These are phyloP conservation scores for Actinia equina DNA, from an alignment of 64 coral and sea anemone genomes.

Conservation along the genomic window DNA sequence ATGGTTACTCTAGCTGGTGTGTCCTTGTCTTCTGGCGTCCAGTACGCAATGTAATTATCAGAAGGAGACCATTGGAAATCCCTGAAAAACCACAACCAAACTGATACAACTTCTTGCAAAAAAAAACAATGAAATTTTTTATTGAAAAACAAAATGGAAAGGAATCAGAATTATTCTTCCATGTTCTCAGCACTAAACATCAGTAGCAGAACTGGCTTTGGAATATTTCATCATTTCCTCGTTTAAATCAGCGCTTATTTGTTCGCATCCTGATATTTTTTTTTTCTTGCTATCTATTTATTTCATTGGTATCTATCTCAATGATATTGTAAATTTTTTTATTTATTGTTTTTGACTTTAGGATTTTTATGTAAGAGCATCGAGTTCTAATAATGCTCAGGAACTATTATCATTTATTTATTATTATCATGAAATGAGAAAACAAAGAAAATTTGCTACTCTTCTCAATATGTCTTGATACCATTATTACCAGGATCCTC, in stretches of 20 bases:
- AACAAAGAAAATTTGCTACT: no score
- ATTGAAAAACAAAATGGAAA: neutral
- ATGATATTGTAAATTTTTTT: no score
- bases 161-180: conserved; percentile 36
- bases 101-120: neutral
- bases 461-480: neutral
- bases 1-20: conserved; percentile 86
- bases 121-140: neutral
- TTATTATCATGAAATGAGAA: no score
- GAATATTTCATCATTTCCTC: conserved; percentile 48
- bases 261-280: no score
- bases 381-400: no score
- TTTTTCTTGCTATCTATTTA: no score
- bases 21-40: conserved; percentile 92
- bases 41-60: conserved; percentile 83
- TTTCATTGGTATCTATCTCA: no score
- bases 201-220: conserved; percentile 93
- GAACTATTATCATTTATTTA: no score
- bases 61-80: conserved; percentile 97
- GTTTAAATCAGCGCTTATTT: no score
- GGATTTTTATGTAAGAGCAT: no score
- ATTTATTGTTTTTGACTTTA: no score
- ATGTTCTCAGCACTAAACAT: conserved; percentile 69
- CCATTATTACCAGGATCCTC: no score
- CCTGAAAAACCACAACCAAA: conserved; percentile 31